Evolutionary conservation across 2,888 invertebrate species (phyloP).

Genomic region (Drosophila borealis): DNA sequence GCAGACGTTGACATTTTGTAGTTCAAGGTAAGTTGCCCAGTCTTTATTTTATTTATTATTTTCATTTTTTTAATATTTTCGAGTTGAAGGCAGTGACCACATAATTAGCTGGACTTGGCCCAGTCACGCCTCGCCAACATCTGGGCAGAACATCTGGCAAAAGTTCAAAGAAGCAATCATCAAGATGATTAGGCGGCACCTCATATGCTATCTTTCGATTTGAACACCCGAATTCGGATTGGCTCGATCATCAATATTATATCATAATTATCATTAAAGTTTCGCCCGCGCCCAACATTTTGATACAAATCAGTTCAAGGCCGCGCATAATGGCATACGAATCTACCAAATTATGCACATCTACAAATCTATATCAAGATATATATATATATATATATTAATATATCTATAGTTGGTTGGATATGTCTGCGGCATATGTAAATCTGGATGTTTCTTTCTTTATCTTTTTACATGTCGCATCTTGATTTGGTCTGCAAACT

Average conservation of each 20-base stretch:
- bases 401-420: not conserved
- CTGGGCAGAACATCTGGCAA: conserved; percentile 52
- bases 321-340: conserved; percentile 42
- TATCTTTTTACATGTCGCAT: conserved; percentile 34
- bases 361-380: conserved; percentile 5
- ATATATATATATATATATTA: conserved; percentile 9
- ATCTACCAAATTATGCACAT: conserved; percentile 31
- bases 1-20: conserved; percentile 61
- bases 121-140: not conserved
- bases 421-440: conserved; percentile 40
- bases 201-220: too few species aligned
- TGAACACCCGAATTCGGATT: not conserved
- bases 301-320: conserved; percentile 69
- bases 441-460: conserved; percentile 34
- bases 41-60: not conserved
- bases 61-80: not conserved
- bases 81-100: conserved; percentile 37
- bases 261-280: conserved; percentile 36
- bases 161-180: conserved; percentile 33
- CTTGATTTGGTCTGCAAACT: conserved; percentile 27
- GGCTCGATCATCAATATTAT: conserved; percentile 3
- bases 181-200: not conserved
- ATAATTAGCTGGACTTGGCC: conserved; percentile 44
- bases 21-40: conserved; percentile 72
- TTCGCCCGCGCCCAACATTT: conserved; percentile 42